Evolutionary conservation across 2,888 invertebrate species (phyloP).

Genomic region (Argyresthia albistria): DNA sequence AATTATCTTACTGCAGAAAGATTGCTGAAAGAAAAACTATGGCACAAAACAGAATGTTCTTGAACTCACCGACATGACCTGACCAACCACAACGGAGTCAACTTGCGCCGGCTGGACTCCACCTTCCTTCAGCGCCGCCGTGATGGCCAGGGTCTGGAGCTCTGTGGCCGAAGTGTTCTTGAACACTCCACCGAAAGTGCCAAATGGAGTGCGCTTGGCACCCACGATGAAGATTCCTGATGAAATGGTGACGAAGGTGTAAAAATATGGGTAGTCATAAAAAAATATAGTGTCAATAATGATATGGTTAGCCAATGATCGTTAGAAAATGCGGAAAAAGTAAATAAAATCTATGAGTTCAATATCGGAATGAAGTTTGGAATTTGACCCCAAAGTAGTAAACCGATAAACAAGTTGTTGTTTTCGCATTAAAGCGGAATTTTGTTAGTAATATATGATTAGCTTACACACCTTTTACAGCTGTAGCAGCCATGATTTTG

Average conservation of each 20-base stretch:
- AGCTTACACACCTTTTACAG: conserved; percentile 44
- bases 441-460: neutral
- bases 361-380: conserved; percentile 16
- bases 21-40: too few species aligned
- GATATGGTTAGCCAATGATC: neutral
- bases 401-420: neutral
- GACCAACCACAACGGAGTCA: conserved; percentile 92
- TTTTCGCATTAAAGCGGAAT: neutral
- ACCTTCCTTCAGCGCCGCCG: conserved; percentile 83
- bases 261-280: neutral
- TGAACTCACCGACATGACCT: conserved; percentile 84
- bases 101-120: conserved; percentile 88
- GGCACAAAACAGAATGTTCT: too few species aligned
- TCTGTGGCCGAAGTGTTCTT: conserved; percentile 81
- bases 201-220: conserved; percentile 97
- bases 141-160: conserved; percentile 85
- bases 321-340: conserved; percentile 7
- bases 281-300: neutral
- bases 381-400: conserved; percentile 28
- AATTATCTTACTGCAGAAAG: too few species aligned
- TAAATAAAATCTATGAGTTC: conserved; percentile 1
- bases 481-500: conserved; percentile 19
- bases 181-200: conserved; percentile 92
- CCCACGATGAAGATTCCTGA: conserved; percentile 92
- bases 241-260: neutral